These are phyloP conservation scores for Actinia tenebrosa DNA, from an alignment of 64 coral and sea anemone species.

Conservation along the genomic window DNA sequence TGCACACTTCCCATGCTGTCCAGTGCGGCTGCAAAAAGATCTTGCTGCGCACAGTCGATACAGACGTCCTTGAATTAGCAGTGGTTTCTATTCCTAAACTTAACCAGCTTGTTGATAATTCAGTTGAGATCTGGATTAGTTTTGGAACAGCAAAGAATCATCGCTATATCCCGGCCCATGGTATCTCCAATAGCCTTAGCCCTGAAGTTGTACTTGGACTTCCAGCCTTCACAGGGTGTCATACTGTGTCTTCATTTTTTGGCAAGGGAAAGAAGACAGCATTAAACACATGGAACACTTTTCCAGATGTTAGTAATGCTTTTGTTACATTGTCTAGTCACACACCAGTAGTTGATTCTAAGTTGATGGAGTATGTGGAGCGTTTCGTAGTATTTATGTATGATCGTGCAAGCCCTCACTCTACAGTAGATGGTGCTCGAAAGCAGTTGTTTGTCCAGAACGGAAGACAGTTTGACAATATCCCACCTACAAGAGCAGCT, in stretches of 20 bases:
- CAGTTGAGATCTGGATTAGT: constrained; percentile 33
- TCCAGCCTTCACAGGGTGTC: constrained; percentile 49
- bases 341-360: constrained; percentile 10
- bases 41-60: constrained; percentile 53
- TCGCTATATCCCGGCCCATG: constrained; percentile 43
- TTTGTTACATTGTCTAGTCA: constrained; percentile 24
- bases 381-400: constrained; percentile 41
- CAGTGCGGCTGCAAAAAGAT: constrained; percentile 34
- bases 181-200: constrained; percentile 32
- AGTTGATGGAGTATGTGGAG: constrained; percentile 28
- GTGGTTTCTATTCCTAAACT: background rate
- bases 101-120: background rate
- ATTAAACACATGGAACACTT: constrained; percentile 47
- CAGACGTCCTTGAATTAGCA: constrained; percentile 37
- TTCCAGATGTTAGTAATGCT: constrained; percentile 14
- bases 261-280: constrained; percentile 57
- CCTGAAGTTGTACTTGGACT: constrained; percentile 28
- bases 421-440: constrained; percentile 30
- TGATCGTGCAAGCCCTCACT: constrained; percentile 31
- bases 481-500: constrained; percentile 36
- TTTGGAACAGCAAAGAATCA: constrained; percentile 46
- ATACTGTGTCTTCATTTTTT: constrained; percentile 50
- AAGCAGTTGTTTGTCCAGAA: constrained; percentile 72
- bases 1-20: constrained; percentile 27
- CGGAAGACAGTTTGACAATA: constrained; percentile 45